phyloP scores from a whole-genome alignment of 2,113 vertebrate species.

The Natator depressus region DNA sequence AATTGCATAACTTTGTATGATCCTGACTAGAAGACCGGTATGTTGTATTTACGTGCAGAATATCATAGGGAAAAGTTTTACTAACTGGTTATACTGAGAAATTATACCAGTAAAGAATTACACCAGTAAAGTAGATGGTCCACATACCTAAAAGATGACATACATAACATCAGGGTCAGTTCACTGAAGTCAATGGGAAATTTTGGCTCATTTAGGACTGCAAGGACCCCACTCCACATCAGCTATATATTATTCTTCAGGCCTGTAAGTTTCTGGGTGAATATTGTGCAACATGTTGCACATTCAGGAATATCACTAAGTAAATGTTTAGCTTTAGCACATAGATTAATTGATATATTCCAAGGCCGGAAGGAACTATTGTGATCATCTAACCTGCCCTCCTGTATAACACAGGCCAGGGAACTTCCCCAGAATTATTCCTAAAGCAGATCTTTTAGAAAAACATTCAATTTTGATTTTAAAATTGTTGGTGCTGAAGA shows the following conservation, averaged over 20 bases:
- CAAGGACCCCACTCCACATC: not conserved
- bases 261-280: constrained; percentile 31
- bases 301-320: not conserved
- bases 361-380: no score
- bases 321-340: constrained; percentile 40
- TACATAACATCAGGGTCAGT: not conserved
- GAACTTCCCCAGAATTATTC: no score
- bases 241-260: not conserved
- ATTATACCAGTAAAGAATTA: not conserved
- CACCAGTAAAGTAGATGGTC: no score
- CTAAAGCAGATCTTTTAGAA: no score
- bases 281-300: constrained; percentile 15
- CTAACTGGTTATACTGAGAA: not conserved
- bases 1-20: not conserved
- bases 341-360: not conserved
- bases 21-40: not conserved
- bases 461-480: no score
- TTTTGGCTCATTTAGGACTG: not conserved
- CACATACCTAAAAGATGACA: not conserved
- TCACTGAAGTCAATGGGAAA: not conserved
- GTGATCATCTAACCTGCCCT: no score
- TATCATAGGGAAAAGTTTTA: not conserved
- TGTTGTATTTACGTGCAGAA: not conserved
- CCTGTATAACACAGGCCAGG: no score
- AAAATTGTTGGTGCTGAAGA: no score